Evolutionary conservation across 2,797 vertebrate genomes (phyloP).

Genomic region (Falco columbarius): DNA sequence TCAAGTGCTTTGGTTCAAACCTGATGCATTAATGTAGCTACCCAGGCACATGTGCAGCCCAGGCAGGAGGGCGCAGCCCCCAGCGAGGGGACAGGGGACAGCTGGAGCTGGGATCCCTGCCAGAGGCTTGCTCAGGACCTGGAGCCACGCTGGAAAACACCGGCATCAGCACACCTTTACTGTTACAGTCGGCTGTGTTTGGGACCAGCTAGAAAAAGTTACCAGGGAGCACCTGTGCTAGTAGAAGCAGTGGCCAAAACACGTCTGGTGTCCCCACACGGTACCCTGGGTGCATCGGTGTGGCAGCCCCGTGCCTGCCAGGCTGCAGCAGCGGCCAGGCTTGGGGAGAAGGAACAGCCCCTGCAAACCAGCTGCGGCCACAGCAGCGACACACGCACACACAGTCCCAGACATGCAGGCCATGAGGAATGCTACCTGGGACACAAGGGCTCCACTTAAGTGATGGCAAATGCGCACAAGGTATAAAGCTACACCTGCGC

Average conservation of each 20-base stretch:
- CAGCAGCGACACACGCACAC: not conserved
- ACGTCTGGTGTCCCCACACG: not conserved
- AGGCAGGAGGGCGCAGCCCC: not conserved
- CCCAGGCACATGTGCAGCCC: not conserved
- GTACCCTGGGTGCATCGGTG: not conserved
- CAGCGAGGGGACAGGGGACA: not conserved
- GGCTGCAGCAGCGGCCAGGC: not conserved
- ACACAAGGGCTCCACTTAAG: not conserved
- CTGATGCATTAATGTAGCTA: too few species aligned
- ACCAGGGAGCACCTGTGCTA: not conserved
- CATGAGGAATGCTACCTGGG: not conserved
- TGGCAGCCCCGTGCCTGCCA: not conserved
- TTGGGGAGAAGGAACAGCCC: not conserved
- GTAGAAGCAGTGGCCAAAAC: too few species aligned
- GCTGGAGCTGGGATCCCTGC: fast-evolving
- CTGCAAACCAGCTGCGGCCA: not conserved
- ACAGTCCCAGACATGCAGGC: fast-evolving
- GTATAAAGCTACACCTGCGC: not conserved
- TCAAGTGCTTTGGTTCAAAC: not conserved
- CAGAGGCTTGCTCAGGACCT: not conserved
- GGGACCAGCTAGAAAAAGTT: not conserved
- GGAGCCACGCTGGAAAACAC: fast-evolving
- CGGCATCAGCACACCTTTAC: not conserved
- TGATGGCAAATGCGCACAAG: not conserved
- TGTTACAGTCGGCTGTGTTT: not conserved